Base-by-base conservation (phyloP, 2,797 vertebrate species). In the Paratrypauchen microcephalus region DNA sequence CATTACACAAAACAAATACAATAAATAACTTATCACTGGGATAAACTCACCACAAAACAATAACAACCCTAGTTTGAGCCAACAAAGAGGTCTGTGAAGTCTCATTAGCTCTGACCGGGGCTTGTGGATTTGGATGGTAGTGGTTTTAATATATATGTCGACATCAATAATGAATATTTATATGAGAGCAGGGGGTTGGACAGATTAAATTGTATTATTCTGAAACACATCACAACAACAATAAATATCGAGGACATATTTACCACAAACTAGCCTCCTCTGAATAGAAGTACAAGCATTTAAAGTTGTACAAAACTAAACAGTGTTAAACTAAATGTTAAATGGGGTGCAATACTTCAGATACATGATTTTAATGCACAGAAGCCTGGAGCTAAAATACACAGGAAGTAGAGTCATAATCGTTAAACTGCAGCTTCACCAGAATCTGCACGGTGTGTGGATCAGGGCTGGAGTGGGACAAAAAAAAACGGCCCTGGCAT, bases 241-340 rank as follows among this genome's bases (percentile, higher is more conserved):
- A 28, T 74, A 67, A 55, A 75, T 62, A 39, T 72, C 61, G 28
- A 56, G 61, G 60, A 50, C 47, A 61, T 55, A 61, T 74, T 74
- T 52, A 54, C 58, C 60, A 4, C n/a, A 21, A 50, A 23, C 59
- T 8, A 36, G 58, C 32, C 32, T n/a, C 59, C 30, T 65, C 39
- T 23, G 56, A 9, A 45, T 45, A 45, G 41, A 45, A 45, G 13
- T 45, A 16, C 11, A 45, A 45, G 13, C 41, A 15, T 45, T 45
- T 45, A 36, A 36, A 36, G 7, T 36, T 36, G 9, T 36, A 32
- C 30, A 32, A 32, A 32, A 32, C 30, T 32, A 32, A n/a, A n/a
- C n/a, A n/a, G n/a, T n/a, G n/a, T n/a, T n/a, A n/a, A n/a, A n/a
- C n/a, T n/a, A n/a, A n/a, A n/a, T n/a, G n/a, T n/a, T n/a, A n/a